A percentile compares a stretch with the other conserved stretches of the same genome.
Conservation (phyloP, 2,113 vertebrate species). For the Scortum barcoo region DNA sequence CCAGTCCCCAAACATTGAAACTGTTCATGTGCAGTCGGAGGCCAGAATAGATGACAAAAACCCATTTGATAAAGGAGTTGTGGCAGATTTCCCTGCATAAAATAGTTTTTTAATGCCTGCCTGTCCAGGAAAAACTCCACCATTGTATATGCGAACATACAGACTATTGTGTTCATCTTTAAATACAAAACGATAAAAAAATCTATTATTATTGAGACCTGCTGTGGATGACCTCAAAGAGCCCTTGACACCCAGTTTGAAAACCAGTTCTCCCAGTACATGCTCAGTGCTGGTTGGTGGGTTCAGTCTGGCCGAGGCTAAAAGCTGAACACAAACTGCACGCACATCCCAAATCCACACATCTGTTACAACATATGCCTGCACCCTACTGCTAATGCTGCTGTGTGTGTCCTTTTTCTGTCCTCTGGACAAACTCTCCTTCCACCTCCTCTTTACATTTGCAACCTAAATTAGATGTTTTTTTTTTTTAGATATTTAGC, state of each 20-base stretch:
- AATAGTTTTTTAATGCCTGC: not conserved
- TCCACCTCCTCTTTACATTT: not conserved
- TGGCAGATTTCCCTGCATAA: not conserved
- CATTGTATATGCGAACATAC: not conserved
- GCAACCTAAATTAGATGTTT: not conserved
- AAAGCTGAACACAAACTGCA: constrained; percentile 13
- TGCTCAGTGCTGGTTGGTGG: not conserved
- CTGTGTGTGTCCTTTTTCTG: constrained; percentile 28
- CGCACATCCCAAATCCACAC: constrained; percentile 40
- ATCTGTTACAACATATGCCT: constrained; percentile 55
- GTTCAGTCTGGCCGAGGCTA: constrained; percentile 13
- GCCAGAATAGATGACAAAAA: not conserved
- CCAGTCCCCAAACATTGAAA: not conserved
- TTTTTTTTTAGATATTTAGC: not conserved
- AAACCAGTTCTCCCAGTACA: not conserved
- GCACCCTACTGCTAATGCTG: constrained; percentile 40
- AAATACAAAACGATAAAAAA: not conserved
- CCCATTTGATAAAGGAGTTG: not conserved
- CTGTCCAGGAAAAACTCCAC: not conserved
- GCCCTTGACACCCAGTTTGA: not conserved
- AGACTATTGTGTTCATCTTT: not conserved
- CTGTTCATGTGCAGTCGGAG: not conserved
- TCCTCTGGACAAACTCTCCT: constrained; percentile 16
- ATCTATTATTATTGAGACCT: not conserved
- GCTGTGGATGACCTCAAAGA: not conserved